Conservation (phyloP, 2,888 invertebrate genomes). For the Synanthedon andrenaeformis region DNA sequence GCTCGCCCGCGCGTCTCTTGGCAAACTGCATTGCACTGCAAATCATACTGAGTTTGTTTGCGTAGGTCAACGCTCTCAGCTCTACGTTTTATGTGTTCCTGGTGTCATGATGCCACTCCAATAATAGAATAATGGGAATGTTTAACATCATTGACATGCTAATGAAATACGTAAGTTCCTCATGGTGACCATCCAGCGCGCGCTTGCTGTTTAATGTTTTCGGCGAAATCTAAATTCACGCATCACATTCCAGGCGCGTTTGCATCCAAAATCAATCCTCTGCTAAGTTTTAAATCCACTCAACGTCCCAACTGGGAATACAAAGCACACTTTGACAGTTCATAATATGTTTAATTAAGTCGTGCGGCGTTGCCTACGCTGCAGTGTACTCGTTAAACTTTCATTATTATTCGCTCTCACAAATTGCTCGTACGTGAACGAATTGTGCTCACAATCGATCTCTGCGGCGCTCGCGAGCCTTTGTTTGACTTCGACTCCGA, state of each 20-base stretch:
- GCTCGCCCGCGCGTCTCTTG: conserved; percentile 54
- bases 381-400: conserved; percentile 61
- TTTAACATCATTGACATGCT: conserved; percentile 48
- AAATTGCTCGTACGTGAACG: conserved; percentile 66
- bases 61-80: conserved; percentile 60
- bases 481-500: conserved; percentile 68
- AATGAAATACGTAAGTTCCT: conserved; percentile 44
- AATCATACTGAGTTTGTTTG: conserved; percentile 64
- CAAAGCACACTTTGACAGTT: conserved; percentile 21
- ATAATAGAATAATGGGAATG: conserved; percentile 64
- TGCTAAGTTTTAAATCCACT: background rate
- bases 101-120: conserved; percentile 64
- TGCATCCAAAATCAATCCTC: background rate
- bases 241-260: background rate
- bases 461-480: conserved; percentile 48
- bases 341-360: conserved; percentile 60
- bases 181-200: conserved; percentile 8
- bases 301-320: background rate
- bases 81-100: conserved; percentile 65
- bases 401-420: conserved; percentile 62
- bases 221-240: background rate
- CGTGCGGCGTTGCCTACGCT: conserved; percentile 28
- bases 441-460: conserved; percentile 64
- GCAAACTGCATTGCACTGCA: conserved; percentile 63
- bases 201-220: background rate